Percentiles rank a stretch among this genome's conserved stretches.
Evolutionary conservation across 2,888 invertebrate genomes (phyloP).

Genomic region (Eustalomyia histrio): DNA sequence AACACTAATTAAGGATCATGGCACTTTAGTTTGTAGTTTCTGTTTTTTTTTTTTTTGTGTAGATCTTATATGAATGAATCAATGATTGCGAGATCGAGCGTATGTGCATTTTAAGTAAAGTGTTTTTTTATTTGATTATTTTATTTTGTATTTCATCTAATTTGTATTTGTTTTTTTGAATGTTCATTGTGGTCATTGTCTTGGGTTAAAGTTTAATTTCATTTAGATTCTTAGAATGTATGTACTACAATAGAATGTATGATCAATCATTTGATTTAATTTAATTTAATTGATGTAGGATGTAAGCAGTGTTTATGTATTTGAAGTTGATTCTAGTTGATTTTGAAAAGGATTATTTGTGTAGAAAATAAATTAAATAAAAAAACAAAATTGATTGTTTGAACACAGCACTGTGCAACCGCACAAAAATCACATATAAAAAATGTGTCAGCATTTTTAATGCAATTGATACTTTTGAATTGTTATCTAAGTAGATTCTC

Average conservation of each 20-base stretch:
- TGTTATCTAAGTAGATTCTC: no score
- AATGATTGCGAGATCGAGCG: constrained; percentile 1
- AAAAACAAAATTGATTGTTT: no score
- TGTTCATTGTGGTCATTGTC: constrained; percentile 52
- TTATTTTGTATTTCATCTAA: constrained; percentile 37
- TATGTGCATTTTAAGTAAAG: constrained; percentile 38
- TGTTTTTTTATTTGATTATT: constrained; percentile 44
- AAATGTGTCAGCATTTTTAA: no score
- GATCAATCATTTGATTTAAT: constrained; percentile 64
- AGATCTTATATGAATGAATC: constrained; percentile 8
- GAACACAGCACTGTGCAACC: no score
- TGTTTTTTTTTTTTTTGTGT: neutral
- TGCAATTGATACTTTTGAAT: no score
- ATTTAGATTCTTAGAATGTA: constrained; percentile 60
- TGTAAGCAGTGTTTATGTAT: constrained; percentile 27
- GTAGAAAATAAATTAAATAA: no score
- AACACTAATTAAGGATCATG: constrained; percentile 78
- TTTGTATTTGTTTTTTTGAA: constrained; percentile 25
- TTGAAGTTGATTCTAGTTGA: neutral
- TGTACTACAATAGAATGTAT: constrained; percentile 20
- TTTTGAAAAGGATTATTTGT: neutral
- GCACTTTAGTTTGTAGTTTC: constrained; percentile 61
- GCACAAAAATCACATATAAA: no score
- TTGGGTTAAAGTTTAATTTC: constrained; percentile 66
- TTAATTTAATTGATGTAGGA: constrained; percentile 59